Evolutionary conservation across 1,140 invertebrate species (phyloP).

Genomic region (Habropoda laboriosa): DNA sequence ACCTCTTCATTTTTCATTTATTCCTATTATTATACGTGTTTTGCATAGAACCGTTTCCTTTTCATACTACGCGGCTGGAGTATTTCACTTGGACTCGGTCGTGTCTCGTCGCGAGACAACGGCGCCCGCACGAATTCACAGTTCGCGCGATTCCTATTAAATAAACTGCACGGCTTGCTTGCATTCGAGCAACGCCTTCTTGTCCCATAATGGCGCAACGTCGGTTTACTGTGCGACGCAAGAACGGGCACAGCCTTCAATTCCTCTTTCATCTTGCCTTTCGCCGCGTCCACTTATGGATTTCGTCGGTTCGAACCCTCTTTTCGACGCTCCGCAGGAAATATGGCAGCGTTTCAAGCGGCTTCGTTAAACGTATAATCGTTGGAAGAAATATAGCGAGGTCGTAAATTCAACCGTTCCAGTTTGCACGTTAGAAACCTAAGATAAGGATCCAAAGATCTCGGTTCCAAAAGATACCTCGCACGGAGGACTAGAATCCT

Average conservation of each 20-base stretch:
- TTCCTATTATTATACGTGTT: too few species aligned
- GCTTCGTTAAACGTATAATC: not conserved
- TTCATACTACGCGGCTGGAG: too few species aligned
- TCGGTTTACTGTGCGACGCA: not conserved
- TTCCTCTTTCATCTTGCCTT: not conserved
- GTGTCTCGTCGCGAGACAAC: not conserved
- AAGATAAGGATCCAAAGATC: too few species aligned
- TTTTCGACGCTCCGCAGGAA: too few species aligned
- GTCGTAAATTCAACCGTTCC: too few species aligned
- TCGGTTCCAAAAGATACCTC: too few species aligned
- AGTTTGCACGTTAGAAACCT: too few species aligned
- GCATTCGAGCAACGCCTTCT: constrained; percentile 16
- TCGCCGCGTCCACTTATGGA: not conserved
- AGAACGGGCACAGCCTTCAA: constrained; percentile 1
- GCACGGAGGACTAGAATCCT: too few species aligned
- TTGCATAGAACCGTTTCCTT: too few species aligned
- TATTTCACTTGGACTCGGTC: too few species aligned
- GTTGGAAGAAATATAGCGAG: too few species aligned
- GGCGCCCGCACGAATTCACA: not conserved
- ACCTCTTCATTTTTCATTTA: too few species aligned
- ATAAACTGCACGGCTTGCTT: constrained; percentile 7
- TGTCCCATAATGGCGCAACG: constrained; percentile 3
- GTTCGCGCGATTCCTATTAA: constrained; percentile 6
- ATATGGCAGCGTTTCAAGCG: not conserved
- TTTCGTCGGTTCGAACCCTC: not conserved